Evolutionary conservation across 2,888 invertebrate genomes (phyloP).

Genomic region (Nowickia ferox): DNA sequence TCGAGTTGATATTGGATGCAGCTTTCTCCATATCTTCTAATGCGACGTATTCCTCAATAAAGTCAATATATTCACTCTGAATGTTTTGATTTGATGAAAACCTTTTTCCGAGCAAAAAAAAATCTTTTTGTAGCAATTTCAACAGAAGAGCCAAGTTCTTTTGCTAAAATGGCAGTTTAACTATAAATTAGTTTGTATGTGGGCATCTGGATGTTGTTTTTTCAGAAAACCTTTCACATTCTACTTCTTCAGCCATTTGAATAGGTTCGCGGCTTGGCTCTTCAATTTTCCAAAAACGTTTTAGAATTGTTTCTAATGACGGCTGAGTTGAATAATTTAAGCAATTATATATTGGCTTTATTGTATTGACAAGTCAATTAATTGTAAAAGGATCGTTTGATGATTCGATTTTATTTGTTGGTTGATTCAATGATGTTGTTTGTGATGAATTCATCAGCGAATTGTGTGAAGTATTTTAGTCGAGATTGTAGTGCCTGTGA

Average conservation of each 20-base stretch:
- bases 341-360: not conserved
- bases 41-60: constrained; percentile 41
- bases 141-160: constrained; percentile 39
- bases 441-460: not conserved
- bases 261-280: not conserved
- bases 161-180: constrained; percentile 54
- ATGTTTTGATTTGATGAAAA: constrained; percentile 18
- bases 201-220: constrained; percentile 1
- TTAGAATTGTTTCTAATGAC: not conserved
- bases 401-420: not conserved
- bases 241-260: constrained; percentile 27
- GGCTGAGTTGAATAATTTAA: not conserved
- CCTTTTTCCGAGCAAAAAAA: constrained; percentile 39
- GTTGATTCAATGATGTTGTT: not conserved
- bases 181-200: constrained; percentile 35
- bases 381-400: not conserved
- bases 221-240: constrained; percentile 25
- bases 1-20: not conserved
- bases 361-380: not conserved
- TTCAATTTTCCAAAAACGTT: constrained; percentile 57
- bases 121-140: constrained; percentile 31
- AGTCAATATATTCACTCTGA: constrained; percentile 27
- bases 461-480: not conserved
- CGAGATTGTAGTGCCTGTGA: not conserved
- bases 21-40: constrained; percentile 44